A percentile compares a stretch with the other conserved stretches of the same genome.
These are phyloP conservation scores for Xylocopa sonorina DNA, from an alignment of 1,140 invertebrate genomes.

Conservation along the genomic window DNA sequence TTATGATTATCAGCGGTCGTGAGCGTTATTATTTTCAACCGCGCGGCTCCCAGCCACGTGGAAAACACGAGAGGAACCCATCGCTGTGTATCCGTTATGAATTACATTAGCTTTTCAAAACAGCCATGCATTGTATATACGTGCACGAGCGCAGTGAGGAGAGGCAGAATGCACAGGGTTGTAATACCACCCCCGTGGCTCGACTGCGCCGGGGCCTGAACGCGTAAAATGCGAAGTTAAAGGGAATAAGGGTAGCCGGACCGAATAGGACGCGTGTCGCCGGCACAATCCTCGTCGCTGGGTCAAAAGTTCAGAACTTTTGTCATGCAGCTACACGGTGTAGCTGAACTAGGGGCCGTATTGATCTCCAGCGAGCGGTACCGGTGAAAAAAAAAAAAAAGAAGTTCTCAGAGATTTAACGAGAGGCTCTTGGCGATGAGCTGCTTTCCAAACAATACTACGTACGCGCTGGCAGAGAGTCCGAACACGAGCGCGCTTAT, in stretches of 20 bases:
- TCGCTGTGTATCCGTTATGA: conserved; percentile 23
- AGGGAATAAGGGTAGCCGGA: background rate
- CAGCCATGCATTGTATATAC: conserved; percentile 8
- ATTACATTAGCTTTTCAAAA: conserved; percentile 50
- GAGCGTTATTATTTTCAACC: conserved; percentile 25
- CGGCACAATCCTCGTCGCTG: conserved; percentile 27
- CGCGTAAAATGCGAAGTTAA: conserved; percentile 8
- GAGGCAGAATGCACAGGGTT: no score
- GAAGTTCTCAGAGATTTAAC: conserved; percentile 49
- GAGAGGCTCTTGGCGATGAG: conserved; percentile 48
- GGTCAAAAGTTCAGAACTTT: conserved; percentile 46
- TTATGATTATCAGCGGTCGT: conserved; percentile 42
- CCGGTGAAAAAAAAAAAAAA: no score
- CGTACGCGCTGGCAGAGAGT: background rate
- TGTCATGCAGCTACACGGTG: conserved; percentile 31
- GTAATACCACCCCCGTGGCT: conserved; percentile 16
- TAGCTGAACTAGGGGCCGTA: conserved; percentile 28
- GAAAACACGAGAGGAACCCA: background rate
- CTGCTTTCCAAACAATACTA: conserved; percentile 39
- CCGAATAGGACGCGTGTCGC: conserved; percentile 1
- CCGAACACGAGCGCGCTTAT: conserved; percentile 25
- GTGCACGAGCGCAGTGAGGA: background rate
- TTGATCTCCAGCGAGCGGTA: conserved; percentile 32
- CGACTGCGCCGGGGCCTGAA: background rate
- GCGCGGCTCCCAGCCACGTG: background rate